Evolutionary conservation across 2,888 invertebrate species (phyloP).

Genomic region (Sussaba pulchella): DNA sequence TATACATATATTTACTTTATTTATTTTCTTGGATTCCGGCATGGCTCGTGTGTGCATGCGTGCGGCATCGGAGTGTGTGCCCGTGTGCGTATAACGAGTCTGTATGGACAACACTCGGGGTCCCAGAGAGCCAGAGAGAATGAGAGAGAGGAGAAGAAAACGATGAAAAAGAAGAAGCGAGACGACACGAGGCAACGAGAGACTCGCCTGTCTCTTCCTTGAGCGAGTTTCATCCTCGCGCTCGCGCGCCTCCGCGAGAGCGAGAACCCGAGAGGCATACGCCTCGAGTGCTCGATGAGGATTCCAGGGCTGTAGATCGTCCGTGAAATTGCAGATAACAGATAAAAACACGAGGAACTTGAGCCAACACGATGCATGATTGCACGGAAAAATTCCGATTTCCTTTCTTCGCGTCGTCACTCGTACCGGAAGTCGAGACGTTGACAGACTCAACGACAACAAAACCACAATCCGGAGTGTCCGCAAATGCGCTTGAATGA

Average conservation of each 20-base stretch:
- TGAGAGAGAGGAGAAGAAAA: conserved; percentile 41
- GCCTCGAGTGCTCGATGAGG: conserved; percentile 64
- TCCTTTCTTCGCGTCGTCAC: not conserved
- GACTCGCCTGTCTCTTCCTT: conserved; percentile 50
- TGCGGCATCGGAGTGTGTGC: conserved; percentile 20
- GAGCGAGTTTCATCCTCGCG: conserved; percentile 55
- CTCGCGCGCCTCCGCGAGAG: conserved; percentile 31
- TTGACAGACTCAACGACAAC: not conserved
- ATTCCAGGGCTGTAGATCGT: conserved; percentile 71
- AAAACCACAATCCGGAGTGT: not conserved
- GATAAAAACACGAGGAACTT: not conserved
- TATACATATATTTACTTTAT: conserved; percentile 69
- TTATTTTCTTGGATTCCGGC: conserved; percentile 69
- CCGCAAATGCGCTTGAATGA: not conserved
- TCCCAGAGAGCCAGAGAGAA: too few relatives aligned
- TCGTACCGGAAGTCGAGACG: conserved; percentile 1
- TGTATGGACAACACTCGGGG: conserved; percentile 15
- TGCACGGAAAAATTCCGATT: not conserved
- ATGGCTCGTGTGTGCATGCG: conserved; percentile 9
- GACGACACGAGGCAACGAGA: conserved; percentile 40
- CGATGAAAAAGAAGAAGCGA: conserved; percentile 41
- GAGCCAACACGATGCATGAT: not conserved
- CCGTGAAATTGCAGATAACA: conserved; percentile 39
- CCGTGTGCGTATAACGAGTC: conserved; percentile 22
- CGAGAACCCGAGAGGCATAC: conserved; percentile 58